These are phyloP conservation scores for Falco berigora DNA, from an alignment of 2,797 vertebrate species.

Conservation along the genomic window DNA sequence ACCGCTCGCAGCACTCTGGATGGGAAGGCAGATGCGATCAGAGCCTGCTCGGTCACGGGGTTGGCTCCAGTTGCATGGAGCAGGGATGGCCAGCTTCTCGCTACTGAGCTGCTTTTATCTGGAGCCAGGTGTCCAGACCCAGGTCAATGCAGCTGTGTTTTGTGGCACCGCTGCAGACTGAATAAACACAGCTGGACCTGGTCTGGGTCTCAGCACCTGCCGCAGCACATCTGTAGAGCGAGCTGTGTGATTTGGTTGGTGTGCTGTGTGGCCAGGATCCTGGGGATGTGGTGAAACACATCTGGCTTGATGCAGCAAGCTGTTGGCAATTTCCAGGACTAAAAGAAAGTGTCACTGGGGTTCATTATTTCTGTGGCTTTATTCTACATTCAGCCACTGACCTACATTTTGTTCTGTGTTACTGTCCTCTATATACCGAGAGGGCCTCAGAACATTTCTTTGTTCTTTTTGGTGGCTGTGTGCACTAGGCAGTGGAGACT, in stretches of 20 bases:
- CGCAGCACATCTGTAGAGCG: fast-evolving
- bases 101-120: slow-evolving; percentile 29
- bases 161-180: slow-evolving; percentile 18
- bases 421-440: not conserved
- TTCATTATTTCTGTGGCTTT: not conserved
- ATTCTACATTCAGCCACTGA: not conserved
- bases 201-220: not conserved
- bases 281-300: not conserved
- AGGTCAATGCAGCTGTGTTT: not conserved
- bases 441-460: not conserved
- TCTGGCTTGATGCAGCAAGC: not conserved
- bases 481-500: not conserved
- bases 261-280: not conserved
- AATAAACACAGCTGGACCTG: not conserved
- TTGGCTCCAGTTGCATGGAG: not conserved
- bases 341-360: not conserved
- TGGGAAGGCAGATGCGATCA: not conserved
- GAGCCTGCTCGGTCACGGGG: fast-evolving
- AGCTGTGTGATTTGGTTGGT: not conserved
- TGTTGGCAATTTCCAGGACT: not conserved
- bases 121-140: not conserved
- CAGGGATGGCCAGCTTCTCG: not conserved
- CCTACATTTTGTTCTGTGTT: not conserved
- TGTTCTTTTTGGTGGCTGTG: not conserved
- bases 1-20: fast-evolving